phyloP scores from a whole-genome alignment of 2,113 vertebrate genomes.

The Ovis canadensis region DNA sequence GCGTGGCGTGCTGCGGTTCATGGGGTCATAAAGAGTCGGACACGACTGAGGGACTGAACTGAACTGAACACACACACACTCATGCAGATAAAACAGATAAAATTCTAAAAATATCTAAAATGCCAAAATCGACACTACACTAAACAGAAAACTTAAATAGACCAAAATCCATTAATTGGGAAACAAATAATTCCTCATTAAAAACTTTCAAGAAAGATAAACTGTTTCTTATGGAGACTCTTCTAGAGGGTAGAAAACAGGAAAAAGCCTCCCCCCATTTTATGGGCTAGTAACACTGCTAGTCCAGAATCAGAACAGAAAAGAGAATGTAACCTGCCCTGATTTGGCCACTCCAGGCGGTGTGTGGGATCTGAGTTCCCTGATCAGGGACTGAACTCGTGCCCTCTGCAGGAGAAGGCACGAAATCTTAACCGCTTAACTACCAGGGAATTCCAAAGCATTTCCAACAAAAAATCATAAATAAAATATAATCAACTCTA shows the following conservation, averaged over 20 bases:
- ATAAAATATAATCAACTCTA: not conserved
- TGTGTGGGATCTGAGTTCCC: not conserved
- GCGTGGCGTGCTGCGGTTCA: too few relatives aligned
- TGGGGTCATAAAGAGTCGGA: accelerated
- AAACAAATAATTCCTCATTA: not conserved
- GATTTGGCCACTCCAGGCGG: not conserved
- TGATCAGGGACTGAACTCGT: not conserved
- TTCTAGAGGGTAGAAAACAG: not conserved
- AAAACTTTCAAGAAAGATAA: not conserved
- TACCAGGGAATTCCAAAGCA: not conserved
- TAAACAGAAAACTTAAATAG: not conserved
- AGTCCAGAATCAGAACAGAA: not conserved
- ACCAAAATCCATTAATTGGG: not conserved
- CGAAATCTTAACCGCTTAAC: not conserved
- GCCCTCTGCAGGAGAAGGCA: not conserved
- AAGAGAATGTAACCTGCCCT: not conserved
- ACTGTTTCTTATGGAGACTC: not conserved
- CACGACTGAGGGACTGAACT: too few relatives aligned
- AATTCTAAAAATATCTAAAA: not conserved
- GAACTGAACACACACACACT: accelerated
- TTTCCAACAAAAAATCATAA: not conserved
- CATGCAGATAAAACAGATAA: not conserved
- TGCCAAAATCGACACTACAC: not conserved
- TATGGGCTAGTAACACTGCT: not conserved
- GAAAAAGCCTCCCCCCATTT: not conserved